A percentile compares a stretch with the other conserved stretches of the same genome.
Evolutionary conservation across 1,140 invertebrate genomes (phyloP).

Genomic region (Radopholus similis): DNA sequence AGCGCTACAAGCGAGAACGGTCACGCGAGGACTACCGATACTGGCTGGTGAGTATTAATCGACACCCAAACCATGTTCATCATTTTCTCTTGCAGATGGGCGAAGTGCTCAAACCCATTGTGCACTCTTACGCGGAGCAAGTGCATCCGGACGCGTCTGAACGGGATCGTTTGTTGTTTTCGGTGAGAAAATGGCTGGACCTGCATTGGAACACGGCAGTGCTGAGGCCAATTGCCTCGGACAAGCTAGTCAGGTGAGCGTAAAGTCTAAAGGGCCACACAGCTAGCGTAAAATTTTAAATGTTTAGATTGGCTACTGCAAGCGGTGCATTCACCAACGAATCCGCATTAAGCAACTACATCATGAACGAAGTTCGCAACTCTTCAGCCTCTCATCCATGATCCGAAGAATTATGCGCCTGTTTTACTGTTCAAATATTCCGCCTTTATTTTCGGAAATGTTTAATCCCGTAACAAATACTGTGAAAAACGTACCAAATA

Average conservation of each 20-base stretch:
- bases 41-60: conserved; percentile 27
- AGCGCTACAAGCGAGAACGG: conserved; percentile 41
- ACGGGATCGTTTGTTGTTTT: conserved; percentile 10
- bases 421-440: too few species aligned
- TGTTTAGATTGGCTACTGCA: conserved; percentile 11
- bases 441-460: too few species aligned
- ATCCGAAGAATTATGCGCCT: too few species aligned
- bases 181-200: conserved; percentile 30
- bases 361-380: conserved; percentile 33
- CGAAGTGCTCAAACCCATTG: conserved; percentile 39
- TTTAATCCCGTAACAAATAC: too few species aligned
- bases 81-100: conserved; percentile 43
- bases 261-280: not conserved
- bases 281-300: not conserved
- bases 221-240: conserved; percentile 38
- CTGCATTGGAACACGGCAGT: conserved; percentile 30
- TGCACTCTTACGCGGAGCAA: conserved; percentile 36
- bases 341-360: conserved; percentile 17
- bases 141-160: conserved; percentile 32
- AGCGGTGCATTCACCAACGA: conserved; percentile 27
- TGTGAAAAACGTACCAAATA: too few species aligned
- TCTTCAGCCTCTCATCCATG: not conserved
- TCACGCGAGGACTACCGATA: conserved; percentile 38
- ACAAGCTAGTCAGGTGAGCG: conserved; percentile 35
- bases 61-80: not conserved